Evolutionary conservation across 2,797 vertebrate species (phyloP).

Genomic region (Trachops cirrhosus): DNA sequence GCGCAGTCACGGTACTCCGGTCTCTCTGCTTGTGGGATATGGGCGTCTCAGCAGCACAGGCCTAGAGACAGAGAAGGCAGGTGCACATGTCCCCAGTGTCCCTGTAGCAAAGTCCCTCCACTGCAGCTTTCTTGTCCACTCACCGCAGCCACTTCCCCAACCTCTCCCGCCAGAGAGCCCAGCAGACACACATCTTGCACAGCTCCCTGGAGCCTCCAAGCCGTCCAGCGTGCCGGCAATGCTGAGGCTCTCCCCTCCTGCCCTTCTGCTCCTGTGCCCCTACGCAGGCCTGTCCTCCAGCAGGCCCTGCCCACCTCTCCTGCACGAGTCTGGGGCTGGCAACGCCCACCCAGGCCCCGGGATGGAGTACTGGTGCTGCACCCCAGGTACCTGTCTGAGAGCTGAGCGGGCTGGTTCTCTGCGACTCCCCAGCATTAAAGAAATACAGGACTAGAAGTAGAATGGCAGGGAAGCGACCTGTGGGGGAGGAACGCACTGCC

Average conservation of each 20-base stretch:
- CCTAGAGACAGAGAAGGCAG: background rate
- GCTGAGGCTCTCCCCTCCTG: background rate
- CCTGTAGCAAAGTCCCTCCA: background rate
- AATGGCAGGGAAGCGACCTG: background rate
- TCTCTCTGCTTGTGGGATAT: background rate
- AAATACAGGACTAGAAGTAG: background rate
- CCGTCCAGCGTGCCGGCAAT: background rate
- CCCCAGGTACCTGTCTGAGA: background rate
- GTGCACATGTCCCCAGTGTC: fast-evolving
- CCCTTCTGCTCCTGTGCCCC: background rate
- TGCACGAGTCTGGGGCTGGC: background rate
- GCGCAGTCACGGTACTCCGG: background rate
- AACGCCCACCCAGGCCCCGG: background rate
- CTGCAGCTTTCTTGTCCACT: background rate
- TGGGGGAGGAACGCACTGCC: fast-evolving
- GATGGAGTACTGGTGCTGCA: fast-evolving
- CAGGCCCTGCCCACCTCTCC: background rate
- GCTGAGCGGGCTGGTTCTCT: background rate
- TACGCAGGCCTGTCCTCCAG: background rate
- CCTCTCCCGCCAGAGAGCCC: background rate
- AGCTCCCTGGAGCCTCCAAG: background rate
- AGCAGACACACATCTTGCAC: fast-evolving
- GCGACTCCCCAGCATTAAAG: too few relatives aligned
- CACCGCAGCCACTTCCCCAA: background rate
- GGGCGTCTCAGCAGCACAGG: background rate